Conservation (phyloP, 1,140 invertebrate genomes). For the Euglossa dilemma region DNA sequence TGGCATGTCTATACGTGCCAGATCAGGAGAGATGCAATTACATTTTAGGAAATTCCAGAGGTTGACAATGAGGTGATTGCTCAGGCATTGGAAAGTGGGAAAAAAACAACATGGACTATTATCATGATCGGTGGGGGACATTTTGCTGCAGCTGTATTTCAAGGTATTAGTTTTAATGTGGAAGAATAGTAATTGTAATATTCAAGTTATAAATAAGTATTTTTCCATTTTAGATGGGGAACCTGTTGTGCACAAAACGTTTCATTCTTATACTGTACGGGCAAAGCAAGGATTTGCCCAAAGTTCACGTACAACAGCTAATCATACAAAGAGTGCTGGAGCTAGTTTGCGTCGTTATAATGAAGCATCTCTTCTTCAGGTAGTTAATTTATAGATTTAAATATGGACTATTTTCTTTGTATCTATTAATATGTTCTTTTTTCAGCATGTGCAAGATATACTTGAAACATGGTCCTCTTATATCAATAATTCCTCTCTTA, state of each 20-base stretch:
- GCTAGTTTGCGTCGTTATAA: conserved; percentile 91
- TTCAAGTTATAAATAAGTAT: neutral
- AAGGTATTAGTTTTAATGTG: conserved; percentile 80
- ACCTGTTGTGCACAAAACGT: conserved; percentile 91
- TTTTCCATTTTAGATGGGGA: conserved; percentile 79
- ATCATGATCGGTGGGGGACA: conserved; percentile 93
- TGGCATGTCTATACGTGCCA: conserved; percentile 67
- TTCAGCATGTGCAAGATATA: conserved; percentile 91
- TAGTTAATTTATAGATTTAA: conserved; percentile 65
- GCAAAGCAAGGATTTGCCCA: conserved; percentile 93
- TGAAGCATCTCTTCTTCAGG: conserved; percentile 87
- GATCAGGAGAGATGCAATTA: conserved; percentile 76
- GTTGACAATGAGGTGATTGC: conserved; percentile 80
- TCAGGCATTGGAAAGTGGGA: conserved; percentile 77
- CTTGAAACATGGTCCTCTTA: conserved; percentile 87
- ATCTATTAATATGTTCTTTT: conserved; percentile 2
- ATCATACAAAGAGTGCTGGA: conserved; percentile 90
- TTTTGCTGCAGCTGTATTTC: conserved; percentile 93
- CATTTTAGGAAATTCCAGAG: conserved; percentile 82
- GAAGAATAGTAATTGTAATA: neutral
- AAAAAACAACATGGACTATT: conserved; percentile 85
- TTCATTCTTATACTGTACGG: conserved; percentile 93
- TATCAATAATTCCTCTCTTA: conserved; percentile 87
- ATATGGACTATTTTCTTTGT: neutral
- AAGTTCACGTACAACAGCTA: conserved; percentile 84